Evolutionary conservation across 2,888 invertebrate genomes (phyloP).

Genomic region (Mesochorus sp.): DNA sequence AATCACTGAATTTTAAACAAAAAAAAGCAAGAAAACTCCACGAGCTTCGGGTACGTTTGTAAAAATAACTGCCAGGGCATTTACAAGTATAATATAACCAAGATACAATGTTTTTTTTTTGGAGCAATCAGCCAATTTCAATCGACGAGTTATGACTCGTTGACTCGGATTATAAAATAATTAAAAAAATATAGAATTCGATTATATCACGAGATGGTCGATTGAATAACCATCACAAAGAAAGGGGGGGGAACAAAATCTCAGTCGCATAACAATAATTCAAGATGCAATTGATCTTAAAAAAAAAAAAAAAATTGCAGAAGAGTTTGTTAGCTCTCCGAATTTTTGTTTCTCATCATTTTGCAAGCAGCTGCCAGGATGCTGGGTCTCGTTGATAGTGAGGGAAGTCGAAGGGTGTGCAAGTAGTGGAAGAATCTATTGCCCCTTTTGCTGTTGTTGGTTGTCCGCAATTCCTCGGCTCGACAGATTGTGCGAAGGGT

Average conservation of each 20-base stretch:
- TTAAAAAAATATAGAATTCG: not conserved
- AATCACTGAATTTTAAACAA: too few species aligned
- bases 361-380: slow-evolving; percentile 76
- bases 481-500: slow-evolving; percentile 87
- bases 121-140: too few species aligned
- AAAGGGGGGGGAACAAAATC: not conserved
- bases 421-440: slow-evolving; percentile 92
- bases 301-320: not conserved
- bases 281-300: not conserved
- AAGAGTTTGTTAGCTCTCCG: slow-evolving; percentile 32
- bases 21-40: too few species aligned
- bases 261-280: slow-evolving; percentile 11
- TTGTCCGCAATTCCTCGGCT: slow-evolving; percentile 85
- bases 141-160: too few species aligned
- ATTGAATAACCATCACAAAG: slow-evolving; percentile 8
- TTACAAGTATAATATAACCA: too few species aligned
- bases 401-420: slow-evolving; percentile 83
- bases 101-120: too few species aligned
- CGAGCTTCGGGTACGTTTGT: too few species aligned
- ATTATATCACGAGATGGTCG: slow-evolving; percentile 39
- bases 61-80: too few species aligned
- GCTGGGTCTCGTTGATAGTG: slow-evolving; percentile 67
- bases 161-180: not conserved
- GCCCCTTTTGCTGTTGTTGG: slow-evolving; percentile 85
- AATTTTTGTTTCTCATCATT: slow-evolving; percentile 71